phyloP scores from a whole-genome alignment of 2,113 vertebrate genomes.

The Oceanodroma tethys region DNA sequence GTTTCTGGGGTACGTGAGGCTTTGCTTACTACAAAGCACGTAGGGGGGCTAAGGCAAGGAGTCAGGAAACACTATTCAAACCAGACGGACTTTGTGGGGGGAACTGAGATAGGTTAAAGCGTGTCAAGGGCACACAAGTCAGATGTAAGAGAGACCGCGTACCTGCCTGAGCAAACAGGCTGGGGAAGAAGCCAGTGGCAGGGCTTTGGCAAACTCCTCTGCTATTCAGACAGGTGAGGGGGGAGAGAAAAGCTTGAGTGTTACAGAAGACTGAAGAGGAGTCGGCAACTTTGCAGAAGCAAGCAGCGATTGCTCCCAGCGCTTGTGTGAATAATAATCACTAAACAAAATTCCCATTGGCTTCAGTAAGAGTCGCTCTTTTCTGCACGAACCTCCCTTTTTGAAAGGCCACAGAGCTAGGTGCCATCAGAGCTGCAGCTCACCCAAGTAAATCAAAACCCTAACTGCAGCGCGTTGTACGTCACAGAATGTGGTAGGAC shows the following conservation, averaged over 20 bases:
- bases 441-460: not conserved
- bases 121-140: not conserved
- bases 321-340: not conserved
- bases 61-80: not conserved
- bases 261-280: not conserved
- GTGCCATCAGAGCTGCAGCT: not conserved
- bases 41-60: not conserved
- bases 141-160: not conserved
- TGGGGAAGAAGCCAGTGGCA: not conserved
- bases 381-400: not conserved
- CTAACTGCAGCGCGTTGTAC: not conserved
- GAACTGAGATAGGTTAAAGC: not conserved
- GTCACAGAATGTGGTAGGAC: rapidly evolving
- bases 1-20: not conserved
- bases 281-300: not conserved
- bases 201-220: not conserved
- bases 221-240: not conserved
- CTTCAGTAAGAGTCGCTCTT: not conserved
- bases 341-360: not conserved
- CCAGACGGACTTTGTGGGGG: not conserved
- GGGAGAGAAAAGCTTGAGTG: not conserved
- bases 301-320: not conserved
- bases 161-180: not conserved
- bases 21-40: not conserved
- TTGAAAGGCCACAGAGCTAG: no score